These are phyloP conservation scores for Guaruba guarouba DNA, from an alignment of 2,113 vertebrate genomes.

Conservation along the genomic window DNA sequence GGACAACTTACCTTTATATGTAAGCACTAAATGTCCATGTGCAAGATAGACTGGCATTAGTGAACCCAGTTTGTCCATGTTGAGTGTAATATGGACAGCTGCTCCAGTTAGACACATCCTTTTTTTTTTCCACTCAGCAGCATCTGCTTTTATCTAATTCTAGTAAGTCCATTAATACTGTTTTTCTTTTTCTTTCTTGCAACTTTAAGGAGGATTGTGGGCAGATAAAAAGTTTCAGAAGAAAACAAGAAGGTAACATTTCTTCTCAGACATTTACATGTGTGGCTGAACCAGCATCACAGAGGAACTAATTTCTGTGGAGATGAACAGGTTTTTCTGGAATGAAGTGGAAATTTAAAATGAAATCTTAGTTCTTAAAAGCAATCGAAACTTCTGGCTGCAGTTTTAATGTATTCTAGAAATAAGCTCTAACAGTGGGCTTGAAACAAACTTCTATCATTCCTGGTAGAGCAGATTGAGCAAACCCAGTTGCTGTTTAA, in stretches of 20 bases:
- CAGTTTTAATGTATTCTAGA: not conserved
- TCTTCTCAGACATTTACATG: not conserved
- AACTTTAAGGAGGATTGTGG: accelerated
- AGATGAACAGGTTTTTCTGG: not conserved
- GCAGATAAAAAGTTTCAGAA: not conserved
- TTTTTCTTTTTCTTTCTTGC: not conserved
- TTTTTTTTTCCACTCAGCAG: not conserved
- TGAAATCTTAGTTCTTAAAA: not conserved
- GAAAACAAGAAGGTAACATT: not conserved
- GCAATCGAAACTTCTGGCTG: not conserved
- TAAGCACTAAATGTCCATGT: not conserved
- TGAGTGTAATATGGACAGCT: not conserved
- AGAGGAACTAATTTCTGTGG: not conserved
- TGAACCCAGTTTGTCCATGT: not conserved
- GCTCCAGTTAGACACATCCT: not conserved
- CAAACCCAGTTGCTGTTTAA: not conserved
- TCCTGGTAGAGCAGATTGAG: not conserved
- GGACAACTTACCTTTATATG: not conserved
- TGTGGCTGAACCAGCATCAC: accelerated
- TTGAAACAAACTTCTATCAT: not conserved
- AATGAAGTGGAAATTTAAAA: not conserved
- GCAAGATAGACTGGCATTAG: not conserved
- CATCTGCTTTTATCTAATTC: not conserved
- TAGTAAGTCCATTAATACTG: not conserved
- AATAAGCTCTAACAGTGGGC: not conserved